These are phyloP conservation scores for Gymnoscelis rufifasciata DNA, from an alignment of 2,888 invertebrate species.

Conservation along the genomic window DNA sequence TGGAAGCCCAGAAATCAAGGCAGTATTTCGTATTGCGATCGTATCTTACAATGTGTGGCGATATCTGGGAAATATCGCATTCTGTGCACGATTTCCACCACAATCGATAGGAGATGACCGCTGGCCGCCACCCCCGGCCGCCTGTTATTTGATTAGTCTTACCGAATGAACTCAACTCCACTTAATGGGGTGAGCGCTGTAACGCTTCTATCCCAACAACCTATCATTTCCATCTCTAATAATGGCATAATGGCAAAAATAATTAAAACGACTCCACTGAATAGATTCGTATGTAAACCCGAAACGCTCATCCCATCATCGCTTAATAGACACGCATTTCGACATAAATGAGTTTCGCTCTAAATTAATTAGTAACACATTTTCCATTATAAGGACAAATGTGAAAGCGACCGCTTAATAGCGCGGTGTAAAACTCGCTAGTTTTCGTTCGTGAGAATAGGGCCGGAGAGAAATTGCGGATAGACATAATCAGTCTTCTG, in stretches of 20 bases:
- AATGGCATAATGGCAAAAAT: constrained; percentile 49
- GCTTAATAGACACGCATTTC: constrained; percentile 77
- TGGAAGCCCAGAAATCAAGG: constrained; percentile 29
- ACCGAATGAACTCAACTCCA: constrained; percentile 78
- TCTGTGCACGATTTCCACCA: constrained; percentile 79
- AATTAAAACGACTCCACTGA: constrained; percentile 51
- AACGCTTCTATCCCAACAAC: constrained; percentile 75
- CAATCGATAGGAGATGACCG: constrained; percentile 80
- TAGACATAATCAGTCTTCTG: constrained; percentile 80
- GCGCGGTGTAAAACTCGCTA: constrained; percentile 79
- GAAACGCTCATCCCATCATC: constrained; percentile 71
- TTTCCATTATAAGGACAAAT: constrained; percentile 80
- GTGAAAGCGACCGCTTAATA: constrained; percentile 79
- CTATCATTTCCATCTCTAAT: constrained; percentile 64
- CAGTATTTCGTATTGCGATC: constrained; percentile 45
- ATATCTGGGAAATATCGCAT: constrained; percentile 75
- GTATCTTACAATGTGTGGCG: constrained; percentile 57
- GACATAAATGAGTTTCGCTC: constrained; percentile 78
- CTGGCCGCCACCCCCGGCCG: constrained; percentile 67
- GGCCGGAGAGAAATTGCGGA: constrained; percentile 77
- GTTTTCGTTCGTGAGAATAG: constrained; percentile 78
- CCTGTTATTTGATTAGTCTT: constrained; percentile 80
- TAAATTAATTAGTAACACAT: constrained; percentile 79
- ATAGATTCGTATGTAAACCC: constrained; percentile 44
- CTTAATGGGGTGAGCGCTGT: constrained; percentile 78